Evolutionary conservation across 2,888 invertebrate species (phyloP).

Genomic region (Amitus sp.): DNA sequence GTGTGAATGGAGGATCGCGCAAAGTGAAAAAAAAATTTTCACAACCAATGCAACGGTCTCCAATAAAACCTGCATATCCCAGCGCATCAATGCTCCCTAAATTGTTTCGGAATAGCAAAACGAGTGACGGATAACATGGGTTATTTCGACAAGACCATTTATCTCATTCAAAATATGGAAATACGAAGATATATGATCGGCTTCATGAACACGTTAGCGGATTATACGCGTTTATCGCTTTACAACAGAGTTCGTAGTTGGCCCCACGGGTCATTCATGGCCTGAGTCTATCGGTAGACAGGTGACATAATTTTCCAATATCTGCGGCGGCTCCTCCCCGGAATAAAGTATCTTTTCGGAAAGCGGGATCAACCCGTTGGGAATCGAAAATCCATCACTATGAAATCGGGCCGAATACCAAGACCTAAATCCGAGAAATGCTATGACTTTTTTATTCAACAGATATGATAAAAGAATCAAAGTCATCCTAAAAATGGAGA

Average conservation of each 20-base stretch:
- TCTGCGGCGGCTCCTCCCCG: conserved; percentile 30
- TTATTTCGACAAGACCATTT: neutral
- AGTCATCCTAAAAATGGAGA: too few species aligned
- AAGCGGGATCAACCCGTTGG: conserved; percentile 37
- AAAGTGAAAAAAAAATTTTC: too few species aligned
- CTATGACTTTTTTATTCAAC: neutral
- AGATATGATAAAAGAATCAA: neutral
- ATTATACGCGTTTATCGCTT: conserved; percentile 14
- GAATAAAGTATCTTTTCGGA: conserved; percentile 30
- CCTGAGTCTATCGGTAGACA: conserved; percentile 31
- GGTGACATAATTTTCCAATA: conserved; percentile 40
- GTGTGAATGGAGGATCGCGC: too few species aligned
- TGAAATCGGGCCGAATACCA: conserved; percentile 20
- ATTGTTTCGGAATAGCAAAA: neutral
- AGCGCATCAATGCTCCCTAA: too few species aligned
- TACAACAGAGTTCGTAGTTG: conserved; percentile 26
- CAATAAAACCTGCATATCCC: too few species aligned
- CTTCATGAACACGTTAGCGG: conserved; percentile 7
- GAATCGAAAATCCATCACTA: conserved; percentile 30
- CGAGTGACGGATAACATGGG: neutral
- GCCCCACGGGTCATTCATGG: conserved; percentile 33
- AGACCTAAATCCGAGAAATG: conserved; percentile 4
- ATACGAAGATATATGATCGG: neutral
- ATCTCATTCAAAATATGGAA: conserved; percentile 1
- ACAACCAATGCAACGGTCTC: too few species aligned